phyloP scores from a whole-genome alignment of 2,888 invertebrate species.

The Eupithecia vulgata region DNA sequence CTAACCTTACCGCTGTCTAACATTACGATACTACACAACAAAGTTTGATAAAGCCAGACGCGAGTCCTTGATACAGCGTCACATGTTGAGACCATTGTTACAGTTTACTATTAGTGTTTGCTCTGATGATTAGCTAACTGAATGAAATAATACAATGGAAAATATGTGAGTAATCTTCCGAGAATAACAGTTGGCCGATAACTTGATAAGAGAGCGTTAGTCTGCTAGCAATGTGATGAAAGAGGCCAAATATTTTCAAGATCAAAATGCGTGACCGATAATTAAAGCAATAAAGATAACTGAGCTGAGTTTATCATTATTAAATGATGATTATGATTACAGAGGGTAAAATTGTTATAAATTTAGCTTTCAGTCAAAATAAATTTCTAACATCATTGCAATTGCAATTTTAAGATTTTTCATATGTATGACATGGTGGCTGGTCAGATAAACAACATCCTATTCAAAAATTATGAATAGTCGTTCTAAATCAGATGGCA shows the following conservation, averaged over 20 bases:
- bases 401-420: neutral
- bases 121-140: conserved; percentile 30
- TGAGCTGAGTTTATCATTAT: neutral
- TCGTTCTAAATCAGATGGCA: conserved; percentile 8
- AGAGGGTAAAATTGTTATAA: neutral
- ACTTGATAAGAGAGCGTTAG: neutral
- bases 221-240: conserved; percentile 41
- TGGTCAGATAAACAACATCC: neutral
- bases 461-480: conserved; percentile 15
- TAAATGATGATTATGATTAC: neutral
- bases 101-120: conserved; percentile 26
- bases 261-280: conserved; percentile 13
- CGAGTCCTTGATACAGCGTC: neutral
- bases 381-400: conserved; percentile 1
- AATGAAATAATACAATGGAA: conserved; percentile 34
- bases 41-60: neutral
- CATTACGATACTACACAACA: conserved; percentile 23
- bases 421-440: neutral
- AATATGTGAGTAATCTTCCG: conserved; percentile 40
- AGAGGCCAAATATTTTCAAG: conserved; percentile 42
- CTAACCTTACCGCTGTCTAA: conserved; percentile 41
- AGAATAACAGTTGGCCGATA: conserved; percentile 22
- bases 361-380: neutral
- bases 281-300: conserved; percentile 10
- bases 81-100: conserved; percentile 15